Percentiles rank a stretch among this genome's conserved stretches.
phyloP scores from a whole-genome alignment of 1,140 invertebrate genomes.

The Holcopasites calliopsidis region DNA sequence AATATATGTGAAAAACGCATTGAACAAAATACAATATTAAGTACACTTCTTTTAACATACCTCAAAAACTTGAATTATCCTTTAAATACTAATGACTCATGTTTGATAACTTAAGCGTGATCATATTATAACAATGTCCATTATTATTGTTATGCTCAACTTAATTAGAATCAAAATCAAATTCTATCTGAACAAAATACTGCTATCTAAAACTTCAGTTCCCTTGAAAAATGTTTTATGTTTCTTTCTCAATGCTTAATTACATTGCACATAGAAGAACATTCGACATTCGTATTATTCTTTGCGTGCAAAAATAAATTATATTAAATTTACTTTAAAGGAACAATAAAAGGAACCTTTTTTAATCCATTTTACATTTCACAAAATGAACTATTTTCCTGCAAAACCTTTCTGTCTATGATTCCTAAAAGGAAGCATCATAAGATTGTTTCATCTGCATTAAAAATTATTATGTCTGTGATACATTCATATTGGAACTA shows the following conservation, averaged over 20 bases:
- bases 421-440: slow-evolving; percentile 28
- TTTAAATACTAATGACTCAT: slow-evolving; percentile 17
- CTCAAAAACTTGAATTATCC: neutral
- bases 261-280: slow-evolving; percentile 49
- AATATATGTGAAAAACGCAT: slow-evolving; percentile 19
- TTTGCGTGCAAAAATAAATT: slow-evolving; percentile 62
- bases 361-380: neutral
- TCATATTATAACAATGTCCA: neutral
- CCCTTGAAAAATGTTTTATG: neutral
- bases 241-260: neutral
- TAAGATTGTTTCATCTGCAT: slow-evolving; percentile 26
- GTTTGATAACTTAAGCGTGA: neutral
- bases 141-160: neutral
- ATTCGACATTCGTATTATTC: slow-evolving; percentile 41
- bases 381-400: slow-evolving; percentile 10
- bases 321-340: slow-evolving; percentile 45
- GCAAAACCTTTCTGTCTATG: slow-evolving; percentile 42
- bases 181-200: neutral
- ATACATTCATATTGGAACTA: slow-evolving; percentile 37
- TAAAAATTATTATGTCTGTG: slow-evolving; percentile 26
- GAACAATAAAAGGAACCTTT: slow-evolving; percentile 61
- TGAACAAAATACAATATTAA: slow-evolving; percentile 36
- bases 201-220: neutral
- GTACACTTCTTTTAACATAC: slow-evolving; percentile 1
- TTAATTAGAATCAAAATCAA: neutral